Evolutionary conservation across 2,888 invertebrate genomes (phyloP).

Genomic region (Lasioglossum lativentre): DNA sequence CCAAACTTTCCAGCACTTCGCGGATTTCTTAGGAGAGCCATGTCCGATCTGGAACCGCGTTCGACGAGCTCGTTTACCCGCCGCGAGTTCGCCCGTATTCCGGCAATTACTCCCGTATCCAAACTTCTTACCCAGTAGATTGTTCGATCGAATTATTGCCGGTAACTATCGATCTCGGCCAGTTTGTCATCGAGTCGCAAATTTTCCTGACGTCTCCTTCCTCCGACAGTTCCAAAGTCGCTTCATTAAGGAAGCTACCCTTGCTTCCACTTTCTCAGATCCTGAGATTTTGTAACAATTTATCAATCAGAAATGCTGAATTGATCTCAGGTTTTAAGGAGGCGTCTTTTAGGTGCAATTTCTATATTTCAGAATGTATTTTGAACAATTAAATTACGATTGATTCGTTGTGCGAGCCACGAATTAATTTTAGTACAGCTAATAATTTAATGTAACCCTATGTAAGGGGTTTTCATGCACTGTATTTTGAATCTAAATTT

Average conservation of each 20-base stretch:
- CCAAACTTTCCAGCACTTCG: conserved; percentile 17
- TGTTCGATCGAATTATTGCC: conserved; percentile 3
- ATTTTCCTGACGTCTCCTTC: not conserved
- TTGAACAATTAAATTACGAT: too few species aligned
- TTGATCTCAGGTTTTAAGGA: too few species aligned
- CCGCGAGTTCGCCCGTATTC: not conserved
- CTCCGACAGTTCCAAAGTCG: not conserved
- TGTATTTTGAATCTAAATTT: too few species aligned
- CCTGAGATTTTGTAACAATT: too few species aligned
- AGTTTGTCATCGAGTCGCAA: not conserved
- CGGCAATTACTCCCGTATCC: conserved; percentile 8
- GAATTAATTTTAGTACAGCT: too few species aligned
- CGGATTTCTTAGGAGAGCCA: conserved; percentile 31
- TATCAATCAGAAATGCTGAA: too few species aligned
- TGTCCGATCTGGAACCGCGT: not conserved
- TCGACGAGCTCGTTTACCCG: conserved; percentile 13
- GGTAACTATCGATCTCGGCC: not conserved
- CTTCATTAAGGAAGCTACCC: not conserved
- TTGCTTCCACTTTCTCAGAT: too few species aligned
- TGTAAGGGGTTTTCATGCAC: too few species aligned
- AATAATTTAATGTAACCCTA: too few species aligned
- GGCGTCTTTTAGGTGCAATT: not conserved
- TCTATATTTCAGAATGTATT: too few species aligned
- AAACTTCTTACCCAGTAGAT: conserved; percentile 16
- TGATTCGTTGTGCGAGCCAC: too few species aligned